Percentiles rank a stretch among this genome's conserved stretches.
Conservation (phyloP, 2,888 invertebrate genomes). For the Athalia rosae region DNA sequence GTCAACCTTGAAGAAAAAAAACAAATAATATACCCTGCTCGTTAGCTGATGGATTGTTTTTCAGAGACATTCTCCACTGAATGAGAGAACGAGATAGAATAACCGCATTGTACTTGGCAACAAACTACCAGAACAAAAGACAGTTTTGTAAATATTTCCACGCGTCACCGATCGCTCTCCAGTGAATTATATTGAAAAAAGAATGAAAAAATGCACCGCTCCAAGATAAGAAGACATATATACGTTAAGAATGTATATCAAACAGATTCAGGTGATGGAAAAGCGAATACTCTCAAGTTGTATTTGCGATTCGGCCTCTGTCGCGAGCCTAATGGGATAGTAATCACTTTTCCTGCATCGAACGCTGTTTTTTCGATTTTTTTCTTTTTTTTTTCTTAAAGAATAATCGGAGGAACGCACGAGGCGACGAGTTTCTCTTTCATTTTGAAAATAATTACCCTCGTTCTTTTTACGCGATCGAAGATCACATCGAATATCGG, state of each 20-base stretch:
- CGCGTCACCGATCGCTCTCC: conserved; percentile 10
- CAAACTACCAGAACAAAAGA: conserved; percentile 36
- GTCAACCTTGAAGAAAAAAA: conserved; percentile 45
- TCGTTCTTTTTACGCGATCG: no score
- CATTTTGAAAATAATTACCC: not conserved
- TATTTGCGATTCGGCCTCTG: no score
- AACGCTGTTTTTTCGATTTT: no score
- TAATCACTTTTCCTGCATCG: not conserved
- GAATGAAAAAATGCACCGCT: conserved; percentile 14
- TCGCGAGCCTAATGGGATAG: not conserved
- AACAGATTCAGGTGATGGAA: conserved; percentile 1
- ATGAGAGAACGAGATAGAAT: not conserved
- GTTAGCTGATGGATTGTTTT: conserved; percentile 1
- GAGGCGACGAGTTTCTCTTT: conserved; percentile 4
- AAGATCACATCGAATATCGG: no score
- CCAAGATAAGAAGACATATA: not conserved
- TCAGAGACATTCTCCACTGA: conserved; percentile 1
- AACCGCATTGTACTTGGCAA: conserved; percentile 1
- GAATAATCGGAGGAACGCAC: conserved; percentile 33
- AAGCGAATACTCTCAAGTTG: no score
- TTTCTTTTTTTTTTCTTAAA: no score
- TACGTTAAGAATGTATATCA: not conserved
- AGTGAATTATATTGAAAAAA: conserved; percentile 1
- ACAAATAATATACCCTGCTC: not conserved
- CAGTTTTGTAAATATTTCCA: conserved; percentile 35